A percentile compares a stretch with the other conserved stretches of the same genome.
Evolutionary conservation across 92 coral and sea anemone genomes (phyloP).

Genomic region (Scolanthus callimorphus): DNA sequence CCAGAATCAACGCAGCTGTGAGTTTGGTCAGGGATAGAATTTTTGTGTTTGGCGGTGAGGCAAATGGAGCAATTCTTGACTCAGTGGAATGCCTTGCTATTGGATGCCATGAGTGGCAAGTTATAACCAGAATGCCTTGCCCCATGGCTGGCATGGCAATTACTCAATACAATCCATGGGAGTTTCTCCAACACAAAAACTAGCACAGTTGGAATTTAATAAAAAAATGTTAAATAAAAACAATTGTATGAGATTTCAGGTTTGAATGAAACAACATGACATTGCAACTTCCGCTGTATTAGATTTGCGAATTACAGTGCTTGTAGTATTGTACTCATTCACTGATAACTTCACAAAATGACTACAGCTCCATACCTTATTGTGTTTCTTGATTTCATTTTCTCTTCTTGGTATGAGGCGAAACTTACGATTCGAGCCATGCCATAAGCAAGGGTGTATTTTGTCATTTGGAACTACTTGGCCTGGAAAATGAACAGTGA

Average conservation of each 20-base stretch:
- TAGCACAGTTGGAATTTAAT: too few species aligned
- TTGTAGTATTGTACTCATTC: too few species aligned
- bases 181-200: too few species aligned
- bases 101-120: constrained; percentile 18
- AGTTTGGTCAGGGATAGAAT: constrained; percentile 17
- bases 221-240: too few species aligned
- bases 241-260: too few species aligned
- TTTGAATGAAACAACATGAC: too few species aligned
- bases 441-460: constrained; percentile 88
- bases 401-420: constrained; percentile 38
- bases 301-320: too few species aligned
- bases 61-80: constrained; percentile 23
- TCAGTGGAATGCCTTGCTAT: constrained; percentile 34
- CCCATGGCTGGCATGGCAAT: constrained; percentile 45
- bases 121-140: constrained; percentile 19
- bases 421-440: constrained; percentile 78
- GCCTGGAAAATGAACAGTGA: constrained; percentile 57
- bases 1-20: constrained; percentile 44
- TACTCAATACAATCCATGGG: too few species aligned
- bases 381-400: constrained; percentile 66
- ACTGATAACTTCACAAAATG: too few species aligned
- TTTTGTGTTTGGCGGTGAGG: constrained; percentile 53
- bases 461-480: constrained; percentile 75
- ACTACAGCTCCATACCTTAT: constrained; percentile 90
- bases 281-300: too few species aligned